Percentiles rank a stretch among this genome's conserved stretches.
phyloP scores from a whole-genome alignment of 2,113 vertebrate species.

The Ivindomyrus marchei region DNA sequence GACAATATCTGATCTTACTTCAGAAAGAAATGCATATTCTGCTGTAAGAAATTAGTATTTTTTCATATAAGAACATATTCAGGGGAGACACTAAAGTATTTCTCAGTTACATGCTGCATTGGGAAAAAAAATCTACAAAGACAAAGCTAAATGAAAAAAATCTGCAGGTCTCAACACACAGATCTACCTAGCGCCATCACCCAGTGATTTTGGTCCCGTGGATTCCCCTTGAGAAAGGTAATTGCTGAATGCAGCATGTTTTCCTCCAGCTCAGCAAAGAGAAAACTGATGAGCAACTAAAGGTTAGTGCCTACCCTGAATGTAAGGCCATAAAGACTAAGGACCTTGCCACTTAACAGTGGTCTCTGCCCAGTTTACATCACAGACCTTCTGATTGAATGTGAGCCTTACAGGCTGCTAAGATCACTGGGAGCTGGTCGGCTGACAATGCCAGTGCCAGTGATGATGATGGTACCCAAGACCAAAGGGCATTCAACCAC shows the following conservation, averaged over 20 bases:
- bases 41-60: not conserved
- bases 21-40: not conserved
- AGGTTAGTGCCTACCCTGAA: not conserved
- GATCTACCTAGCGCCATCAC: not conserved
- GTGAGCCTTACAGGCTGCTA: not conserved
- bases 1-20: not conserved
- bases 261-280: not conserved
- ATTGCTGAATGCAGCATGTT: not conserved
- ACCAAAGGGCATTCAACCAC: not conserved
- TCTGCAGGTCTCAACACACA: not conserved
- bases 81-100: not conserved
- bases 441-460: not conserved
- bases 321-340: not conserved
- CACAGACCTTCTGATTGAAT: not conserved
- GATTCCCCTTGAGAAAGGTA: not conserved
- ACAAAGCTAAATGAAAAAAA: not conserved
- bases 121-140: not conserved
- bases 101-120: not conserved
- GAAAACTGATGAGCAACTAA: not conserved
- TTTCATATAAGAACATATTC: not conserved
- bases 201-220: not conserved
- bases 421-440: not conserved
- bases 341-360: not conserved
- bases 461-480: not conserved
- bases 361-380: not conserved